A percentile compares a stretch with the other conserved stretches of the same genome.
Conservation (phyloP, 53 echinoderm and acorn worm genomes). For the Crossaster papposus region DNA sequence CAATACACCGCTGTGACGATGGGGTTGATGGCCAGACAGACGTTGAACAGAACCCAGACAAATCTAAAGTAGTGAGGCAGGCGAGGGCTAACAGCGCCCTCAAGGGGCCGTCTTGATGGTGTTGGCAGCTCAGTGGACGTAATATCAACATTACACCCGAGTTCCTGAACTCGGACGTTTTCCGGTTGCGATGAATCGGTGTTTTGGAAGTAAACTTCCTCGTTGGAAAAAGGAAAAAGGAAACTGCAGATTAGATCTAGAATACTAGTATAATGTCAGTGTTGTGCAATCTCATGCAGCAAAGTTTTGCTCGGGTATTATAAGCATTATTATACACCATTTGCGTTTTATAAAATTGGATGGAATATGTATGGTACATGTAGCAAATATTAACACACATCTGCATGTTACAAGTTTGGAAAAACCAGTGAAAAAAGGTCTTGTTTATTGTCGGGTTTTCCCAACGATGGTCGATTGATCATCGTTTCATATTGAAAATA, state of each 20-base stretch:
- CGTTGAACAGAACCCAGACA: conserved; percentile 71
- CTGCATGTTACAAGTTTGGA: too few relatives aligned
- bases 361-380: too few relatives aligned
- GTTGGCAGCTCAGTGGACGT: neutral
- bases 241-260: neutral
- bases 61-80: conserved; percentile 30
- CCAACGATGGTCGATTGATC: too few relatives aligned
- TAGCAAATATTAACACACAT: too few relatives aligned
- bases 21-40: conserved; percentile 67
- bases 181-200: neutral
- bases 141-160: neutral
- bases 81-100: neutral
- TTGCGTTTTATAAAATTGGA: too few relatives aligned
- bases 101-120: neutral
- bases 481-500: too few relatives aligned
- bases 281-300: neutral
- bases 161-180: neutral
- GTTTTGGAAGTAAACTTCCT: neutral
- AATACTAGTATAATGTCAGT: neutral
- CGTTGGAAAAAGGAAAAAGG: neutral
- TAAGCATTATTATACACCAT: too few relatives aligned
- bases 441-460: too few relatives aligned
- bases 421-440: too few relatives aligned
- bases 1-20: conserved; percentile 72
- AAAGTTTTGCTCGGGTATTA: too few relatives aligned